These are phyloP conservation scores for Phthorimaea operculella DNA, from an alignment of 1,140 invertebrate species.

Conservation along the genomic window DNA sequence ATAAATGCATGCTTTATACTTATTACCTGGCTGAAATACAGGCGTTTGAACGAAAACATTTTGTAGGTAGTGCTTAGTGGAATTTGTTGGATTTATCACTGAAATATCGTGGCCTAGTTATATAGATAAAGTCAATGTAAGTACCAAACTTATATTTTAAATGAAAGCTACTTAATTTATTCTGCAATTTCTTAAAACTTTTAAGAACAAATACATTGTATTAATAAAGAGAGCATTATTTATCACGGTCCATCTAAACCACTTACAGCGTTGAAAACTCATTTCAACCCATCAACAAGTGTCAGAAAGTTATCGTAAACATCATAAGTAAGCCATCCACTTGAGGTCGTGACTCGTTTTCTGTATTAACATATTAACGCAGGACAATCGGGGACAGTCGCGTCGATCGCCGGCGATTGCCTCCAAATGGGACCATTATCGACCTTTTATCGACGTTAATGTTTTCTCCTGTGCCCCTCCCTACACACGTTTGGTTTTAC, in stretches of 20 bases:
- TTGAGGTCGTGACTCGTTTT: conserved; percentile 29
- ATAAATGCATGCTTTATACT: not conserved
- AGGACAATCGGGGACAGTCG: conserved; percentile 28
- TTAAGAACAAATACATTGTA: too few relatives aligned
- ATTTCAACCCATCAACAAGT: conserved; percentile 11
- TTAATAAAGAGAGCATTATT: too few relatives aligned
- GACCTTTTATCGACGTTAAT: conserved; percentile 16
- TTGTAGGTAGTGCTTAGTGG: too few relatives aligned
- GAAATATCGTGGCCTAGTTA: too few relatives aligned
- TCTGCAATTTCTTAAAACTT: too few relatives aligned
- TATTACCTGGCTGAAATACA: too few relatives aligned
- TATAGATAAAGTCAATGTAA: too few relatives aligned
- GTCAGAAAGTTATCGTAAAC: conserved; percentile 29
- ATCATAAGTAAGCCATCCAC: conserved; percentile 22
- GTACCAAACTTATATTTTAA: too few relatives aligned
- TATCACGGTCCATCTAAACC: too few relatives aligned
- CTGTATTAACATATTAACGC: conserved; percentile 44
- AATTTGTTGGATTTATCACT: too few relatives aligned
- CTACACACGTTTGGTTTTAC: conserved; percentile 32
- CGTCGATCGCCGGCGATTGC: conserved; percentile 3
- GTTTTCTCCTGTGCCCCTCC: conserved; percentile 18
- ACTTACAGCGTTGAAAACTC: not conserved
- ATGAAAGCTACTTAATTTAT: too few relatives aligned
- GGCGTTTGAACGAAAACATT: too few relatives aligned
- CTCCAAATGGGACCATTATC: conserved; percentile 9